A percentile compares a stretch with the other conserved stretches of the same genome.
Conservation (phyloP, 2,113 vertebrate species). For the Pogona vitticeps region DNA sequence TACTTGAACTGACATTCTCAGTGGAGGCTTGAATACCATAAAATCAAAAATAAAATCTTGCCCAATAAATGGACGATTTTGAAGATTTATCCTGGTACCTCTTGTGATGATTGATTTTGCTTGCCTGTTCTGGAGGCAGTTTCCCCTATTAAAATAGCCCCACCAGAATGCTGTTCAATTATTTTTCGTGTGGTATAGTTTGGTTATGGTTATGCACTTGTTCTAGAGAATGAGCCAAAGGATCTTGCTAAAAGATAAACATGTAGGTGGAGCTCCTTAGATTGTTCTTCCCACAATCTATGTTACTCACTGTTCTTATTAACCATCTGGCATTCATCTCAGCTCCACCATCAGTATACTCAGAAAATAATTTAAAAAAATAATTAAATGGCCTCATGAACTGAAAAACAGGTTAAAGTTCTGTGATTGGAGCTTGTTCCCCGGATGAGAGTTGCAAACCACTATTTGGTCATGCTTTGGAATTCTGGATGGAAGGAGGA, state of each 20-base stretch:
- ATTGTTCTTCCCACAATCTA: neutral
- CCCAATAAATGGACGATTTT: neutral
- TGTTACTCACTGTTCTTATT: neutral
- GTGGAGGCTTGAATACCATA: constrained; percentile 4
- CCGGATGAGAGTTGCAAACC: neutral
- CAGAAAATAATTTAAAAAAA: neutral
- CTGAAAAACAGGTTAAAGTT: neutral
- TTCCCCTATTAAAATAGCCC: too few relatives aligned
- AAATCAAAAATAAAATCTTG: neutral
- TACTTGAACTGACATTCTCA: neutral
- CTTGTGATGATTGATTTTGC: neutral
- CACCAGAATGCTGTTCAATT: too few relatives aligned
- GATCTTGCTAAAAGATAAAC: neutral
- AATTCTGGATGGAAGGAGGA: neutral
- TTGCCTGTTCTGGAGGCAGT: too few relatives aligned
- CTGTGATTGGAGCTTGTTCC: neutral
- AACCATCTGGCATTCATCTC: neutral
- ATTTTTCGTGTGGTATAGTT: too few relatives aligned
- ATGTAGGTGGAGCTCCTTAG: neutral
- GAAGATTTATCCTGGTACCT: neutral
- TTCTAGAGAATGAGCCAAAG: neutral
- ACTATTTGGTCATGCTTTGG: neutral
- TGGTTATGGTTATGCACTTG: too few relatives aligned
- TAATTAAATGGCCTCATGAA: neutral
- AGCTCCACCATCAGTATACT: neutral